phyloP scores from a whole-genome alignment of 2,797 vertebrate genomes.

The Enteromius radiatus region DNA sequence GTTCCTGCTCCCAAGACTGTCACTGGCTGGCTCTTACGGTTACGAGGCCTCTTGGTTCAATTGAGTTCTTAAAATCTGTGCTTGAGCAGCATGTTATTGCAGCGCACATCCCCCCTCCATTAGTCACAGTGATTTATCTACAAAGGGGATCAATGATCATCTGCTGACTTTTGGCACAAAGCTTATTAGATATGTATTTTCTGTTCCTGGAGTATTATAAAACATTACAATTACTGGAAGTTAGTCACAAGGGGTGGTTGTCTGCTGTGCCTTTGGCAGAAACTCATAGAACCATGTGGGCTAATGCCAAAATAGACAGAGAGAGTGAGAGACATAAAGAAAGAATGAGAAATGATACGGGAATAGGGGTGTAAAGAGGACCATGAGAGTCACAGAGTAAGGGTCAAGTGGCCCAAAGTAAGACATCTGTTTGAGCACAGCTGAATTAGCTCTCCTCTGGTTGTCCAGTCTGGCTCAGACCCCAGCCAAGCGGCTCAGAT shows the following conservation, averaged over 20 bases:
- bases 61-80: not conserved
- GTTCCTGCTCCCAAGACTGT: not conserved
- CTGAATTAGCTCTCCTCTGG: constrained; percentile 70
- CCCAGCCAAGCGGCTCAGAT: constrained; percentile 69
- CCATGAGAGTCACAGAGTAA: not conserved
- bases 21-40: not conserved
- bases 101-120: not conserved
- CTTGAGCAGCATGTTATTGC: not conserved
- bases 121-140: not conserved
- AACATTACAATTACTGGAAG: constrained; percentile 18
- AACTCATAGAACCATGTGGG: not conserved
- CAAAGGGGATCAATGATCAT: not conserved
- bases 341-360: not conserved
- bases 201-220: not conserved
- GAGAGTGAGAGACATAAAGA: not conserved
- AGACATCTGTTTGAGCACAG: constrained; percentile 76
- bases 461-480: constrained; percentile 65
- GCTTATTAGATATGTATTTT: not conserved
- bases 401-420: constrained; percentile 51
- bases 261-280: constrained; percentile 16
- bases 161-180: constrained; percentile 1
- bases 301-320: not conserved
- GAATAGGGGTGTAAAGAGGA: not conserved
- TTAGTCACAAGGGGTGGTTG: not conserved
- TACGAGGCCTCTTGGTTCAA: not conserved